These are phyloP conservation scores for Adoxophyes honmai DNA, from an alignment of 1,140 invertebrate genomes.

Conservation along the genomic window DNA sequence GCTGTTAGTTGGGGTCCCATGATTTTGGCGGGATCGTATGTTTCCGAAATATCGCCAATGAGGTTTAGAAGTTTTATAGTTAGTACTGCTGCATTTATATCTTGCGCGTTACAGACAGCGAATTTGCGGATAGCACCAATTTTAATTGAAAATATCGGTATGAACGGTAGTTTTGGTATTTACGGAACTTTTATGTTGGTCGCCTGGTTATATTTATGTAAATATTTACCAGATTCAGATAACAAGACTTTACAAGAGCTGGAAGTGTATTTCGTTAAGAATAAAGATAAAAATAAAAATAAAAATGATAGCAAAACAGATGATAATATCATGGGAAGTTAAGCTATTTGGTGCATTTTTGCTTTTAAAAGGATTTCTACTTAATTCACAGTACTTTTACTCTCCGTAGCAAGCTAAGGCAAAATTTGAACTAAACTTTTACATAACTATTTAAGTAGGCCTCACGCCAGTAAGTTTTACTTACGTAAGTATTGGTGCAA, in stretches of 20 bases:
- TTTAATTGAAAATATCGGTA: not conserved
- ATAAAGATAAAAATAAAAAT: no score
- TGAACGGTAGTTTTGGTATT: not conserved
- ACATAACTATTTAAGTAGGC: no score
- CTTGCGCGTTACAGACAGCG: not conserved
- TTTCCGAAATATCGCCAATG: not conserved
- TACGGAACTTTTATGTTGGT: not conserved
- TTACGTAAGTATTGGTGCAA: no score
- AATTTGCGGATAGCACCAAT: not conserved
- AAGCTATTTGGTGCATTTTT: no score
- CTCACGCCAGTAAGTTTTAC: no score
- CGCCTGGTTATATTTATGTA: not conserved
- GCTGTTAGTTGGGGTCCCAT: not conserved
- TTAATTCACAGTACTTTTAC: no score
- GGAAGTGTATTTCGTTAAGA: not conserved
- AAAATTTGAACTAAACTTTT: no score
- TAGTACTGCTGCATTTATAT: not conserved
- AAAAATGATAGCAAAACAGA: no score
- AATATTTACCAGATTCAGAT: not conserved
- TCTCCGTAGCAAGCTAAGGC: no score
- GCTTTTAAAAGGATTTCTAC: no score
- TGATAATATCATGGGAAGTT: no score
- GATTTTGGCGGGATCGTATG: not conserved
- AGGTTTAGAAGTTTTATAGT: not conserved
- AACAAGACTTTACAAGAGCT: not conserved